These are phyloP conservation scores for Epinephelus coioides DNA, from an alignment of 2,797 vertebrate species.

Conservation along the genomic window DNA sequence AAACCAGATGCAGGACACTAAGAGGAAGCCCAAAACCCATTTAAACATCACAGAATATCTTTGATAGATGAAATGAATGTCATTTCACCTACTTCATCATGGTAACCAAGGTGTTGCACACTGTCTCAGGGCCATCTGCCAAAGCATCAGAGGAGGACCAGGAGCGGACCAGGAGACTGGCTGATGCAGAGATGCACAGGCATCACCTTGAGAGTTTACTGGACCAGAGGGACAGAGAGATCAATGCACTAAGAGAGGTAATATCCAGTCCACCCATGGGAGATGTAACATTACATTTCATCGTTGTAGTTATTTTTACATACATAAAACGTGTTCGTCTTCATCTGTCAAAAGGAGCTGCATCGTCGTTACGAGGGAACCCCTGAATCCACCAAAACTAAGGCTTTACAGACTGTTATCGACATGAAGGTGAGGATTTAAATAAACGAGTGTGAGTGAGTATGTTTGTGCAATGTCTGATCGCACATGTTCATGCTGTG, in stretches of 20 bases:
- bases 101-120: conserved; percentile 2
- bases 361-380: conserved; percentile 97
- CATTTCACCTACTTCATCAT: neutral
- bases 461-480: neutral
- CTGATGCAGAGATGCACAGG: conserved; percentile 98
- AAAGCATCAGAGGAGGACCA: conserved; percentile 98
- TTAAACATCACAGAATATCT: neutral
- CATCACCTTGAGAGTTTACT: conserved; percentile 97
- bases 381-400: conserved; percentile 97
- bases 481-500: conserved; percentile 77
- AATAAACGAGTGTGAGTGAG: neutral
- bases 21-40: neutral
- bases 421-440: conserved; percentile 94
- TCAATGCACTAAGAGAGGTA: conserved; percentile 92
- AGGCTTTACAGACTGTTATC: conserved; percentile 98
- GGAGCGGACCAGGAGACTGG: conserved; percentile 94
- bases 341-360: conserved; percentile 88
- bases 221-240: conserved; percentile 93
- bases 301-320: neutral
- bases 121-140: conserved; percentile 88
- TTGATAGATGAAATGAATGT: neutral
- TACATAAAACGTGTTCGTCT: neutral
- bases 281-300: neutral
- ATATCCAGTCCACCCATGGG: conserved; percentile 11
- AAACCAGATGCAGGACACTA: neutral